phyloP scores from a whole-genome alignment of 2,113 vertebrate genomes.

The cattle (Bos taurus) region ARS-UCD2.0 NC_037351.1:32898001-32898500 shows the following conservation, averaged over 20 bases:
- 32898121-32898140: not conserved
- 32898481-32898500: not conserved
- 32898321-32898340: not conserved
- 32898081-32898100: not conserved
- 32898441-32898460: not conserved
- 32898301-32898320: not conserved
- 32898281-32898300: not conserved
- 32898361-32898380: not conserved
- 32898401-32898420: not conserved
- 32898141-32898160: not conserved
- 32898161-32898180: not conserved
- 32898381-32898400: not conserved
- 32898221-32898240: fast-evolving
- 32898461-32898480: not conserved
- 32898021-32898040: not conserved
- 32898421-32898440: not conserved
- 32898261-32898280: not conserved
- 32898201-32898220: fast-evolving
- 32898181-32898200: not conserved
- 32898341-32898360: not conserved
- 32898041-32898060: not conserved
- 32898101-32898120: fast-evolving
- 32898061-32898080: not conserved
- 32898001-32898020: not conserved
- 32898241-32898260: not conserved